Evolutionary conservation across 1,140 invertebrate genomes (phyloP), one percentile per base, ranked within the genome.

Genomic region (Drosophila sproati): DNA sequence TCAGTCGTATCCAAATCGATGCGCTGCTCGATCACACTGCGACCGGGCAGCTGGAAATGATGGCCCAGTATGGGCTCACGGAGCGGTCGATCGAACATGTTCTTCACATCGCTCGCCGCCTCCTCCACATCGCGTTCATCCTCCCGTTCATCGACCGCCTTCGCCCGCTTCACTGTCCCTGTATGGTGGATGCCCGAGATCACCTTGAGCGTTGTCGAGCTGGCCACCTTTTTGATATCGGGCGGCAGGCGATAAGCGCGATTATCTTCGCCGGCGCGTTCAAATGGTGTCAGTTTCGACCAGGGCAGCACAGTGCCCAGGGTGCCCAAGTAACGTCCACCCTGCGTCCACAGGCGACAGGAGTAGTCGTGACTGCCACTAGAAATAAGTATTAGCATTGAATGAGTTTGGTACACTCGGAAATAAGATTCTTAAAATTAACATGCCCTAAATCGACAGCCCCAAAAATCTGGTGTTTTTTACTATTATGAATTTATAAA

Each of bases 351-450:
- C 76, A 96, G 92, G 62, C 96, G 93, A 57, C 95, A 95, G 43
- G 95, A 95, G 82, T 94, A 95, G 92, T 97, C 96, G 67, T 94
- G 93, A 77, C 96, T 96, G n/a, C 94, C 95, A 47, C 95, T 96
- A 79, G 10, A 57, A 37, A 77, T 0, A 35, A n/a, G 32, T 2
- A 34, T 35, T 52, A 57, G 4, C 41, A 5, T 1, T 20, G 5
- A 55, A 28, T 2, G 0, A 6, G 28, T 54, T 5, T 39, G 10
- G 37, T 8, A 8, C 12, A 0, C 20, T 20, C 20, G 20, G 1
- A 1, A 20, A 20, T 20, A 20, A 20, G 1, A 20, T 20, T 20
- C 20, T 20, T 20, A 20, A 1, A 0, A 20, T 20, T 20, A 20
- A 20, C 20, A 0, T 20, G 20, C 20, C 20, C 20, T 20, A 20